Base-by-base conservation (phyloP, 2,888 invertebrate species). In the Synanthedon andrenaeformis region DNA sequence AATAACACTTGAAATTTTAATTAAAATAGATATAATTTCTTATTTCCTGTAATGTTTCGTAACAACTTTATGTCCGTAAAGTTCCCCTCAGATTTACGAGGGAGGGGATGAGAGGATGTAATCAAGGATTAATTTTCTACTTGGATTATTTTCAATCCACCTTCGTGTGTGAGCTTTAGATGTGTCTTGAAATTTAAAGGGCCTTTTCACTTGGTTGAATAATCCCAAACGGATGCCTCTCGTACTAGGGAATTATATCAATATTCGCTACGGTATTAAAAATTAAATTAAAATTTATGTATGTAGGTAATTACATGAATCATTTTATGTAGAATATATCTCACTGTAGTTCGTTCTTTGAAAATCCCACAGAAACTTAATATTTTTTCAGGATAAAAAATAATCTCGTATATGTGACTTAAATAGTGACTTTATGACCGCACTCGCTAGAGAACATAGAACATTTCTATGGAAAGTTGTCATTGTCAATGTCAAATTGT, bases 71-170 rank as follows among this genome's bases (percentile, higher is more conserved):
- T 55, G 69, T 74, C 73, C 60, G 55, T 64, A 64, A 58, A 49
- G 56, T 53, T 52, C 64, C 69, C 70, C 69, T 72, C 69, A 72
- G 73, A 76, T 76, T 76, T 71, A 64, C 67, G 68, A 61, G 64
- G 65, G 70, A 74, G 72, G 67, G 73, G 74, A 69, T 35, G 35
- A 35, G 35, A 35, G 35, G 35, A 74, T 75, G 83, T 84, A 83
- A 86, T 86, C 84, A 85, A 79, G 82, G 82, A 83, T 86, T 87
- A 83, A 87, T 86, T 86, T 87, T 87, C 84, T 82, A 79, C 85
- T 81, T 77, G 86, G 80, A 85, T 86, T 83, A 84, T 78, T 86
- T 87, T 86, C 86, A 87, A 86, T 87, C 75, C 81, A 73, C 71
- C 76, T 72, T 66, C 79, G 73, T 74, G 72, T 78, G 80, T 77